Conservation (phyloP, 2,888 invertebrate genomes). For the Phengaris arion region DNA sequence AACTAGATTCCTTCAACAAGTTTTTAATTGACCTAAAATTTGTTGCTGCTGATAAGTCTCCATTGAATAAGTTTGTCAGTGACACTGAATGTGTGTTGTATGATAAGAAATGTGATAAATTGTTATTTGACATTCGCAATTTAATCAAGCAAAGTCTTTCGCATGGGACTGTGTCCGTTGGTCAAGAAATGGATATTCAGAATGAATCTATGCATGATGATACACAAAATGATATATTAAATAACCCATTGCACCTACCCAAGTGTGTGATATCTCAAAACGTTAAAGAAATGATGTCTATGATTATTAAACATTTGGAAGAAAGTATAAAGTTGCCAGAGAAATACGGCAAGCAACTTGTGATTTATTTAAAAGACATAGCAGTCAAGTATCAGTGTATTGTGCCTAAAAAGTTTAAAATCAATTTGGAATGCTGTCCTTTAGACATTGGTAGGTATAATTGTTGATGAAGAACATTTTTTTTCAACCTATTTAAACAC, state of each 20-base stretch:
- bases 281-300: slow-evolving; percentile 59
- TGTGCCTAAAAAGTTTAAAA: slow-evolving; percentile 66
- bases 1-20: slow-evolving; percentile 69
- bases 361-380: slow-evolving; percentile 64
- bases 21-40: slow-evolving; percentile 72
- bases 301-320: slow-evolving; percentile 66
- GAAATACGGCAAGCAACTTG: slow-evolving; percentile 59
- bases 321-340: slow-evolving; percentile 64
- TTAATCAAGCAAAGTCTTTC: slow-evolving; percentile 62
- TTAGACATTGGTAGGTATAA: slow-evolving; percentile 66
- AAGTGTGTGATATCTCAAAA: slow-evolving; percentile 69
- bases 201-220: slow-evolving; percentile 56
- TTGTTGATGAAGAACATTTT: not conserved
- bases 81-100: slow-evolving; percentile 69
- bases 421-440: slow-evolving; percentile 65
- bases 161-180: slow-evolving; percentile 58
- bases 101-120: slow-evolving; percentile 70
- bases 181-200: slow-evolving; percentile 43
- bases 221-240: slow-evolving; percentile 50
- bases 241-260: slow-evolving; percentile 64
- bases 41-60: slow-evolving; percentile 60
- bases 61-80: slow-evolving; percentile 65
- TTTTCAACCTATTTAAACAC: not conserved
- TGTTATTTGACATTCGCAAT: slow-evolving; percentile 60
- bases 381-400: slow-evolving; percentile 70